phyloP scores from a whole-genome alignment of 1,140 invertebrate genomes.

The Lordiphosa clarofinis region DNA sequence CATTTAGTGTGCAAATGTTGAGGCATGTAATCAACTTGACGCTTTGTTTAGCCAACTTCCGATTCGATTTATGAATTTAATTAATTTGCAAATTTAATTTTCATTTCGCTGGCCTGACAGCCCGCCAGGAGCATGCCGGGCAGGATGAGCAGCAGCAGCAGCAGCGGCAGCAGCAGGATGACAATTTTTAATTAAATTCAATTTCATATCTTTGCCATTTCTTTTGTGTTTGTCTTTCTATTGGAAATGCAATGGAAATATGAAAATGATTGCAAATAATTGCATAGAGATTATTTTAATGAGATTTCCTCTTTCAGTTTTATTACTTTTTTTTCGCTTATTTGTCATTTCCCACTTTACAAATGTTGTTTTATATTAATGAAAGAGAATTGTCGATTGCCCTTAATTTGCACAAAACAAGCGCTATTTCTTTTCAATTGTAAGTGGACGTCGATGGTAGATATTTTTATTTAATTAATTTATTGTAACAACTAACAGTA shows the following conservation, averaged over 20 bases:
- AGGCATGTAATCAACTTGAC: conserved; percentile 25
- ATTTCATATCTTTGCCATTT: conserved; percentile 22
- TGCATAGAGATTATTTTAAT: conserved; percentile 31
- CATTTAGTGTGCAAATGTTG: conserved; percentile 1
- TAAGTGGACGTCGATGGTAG: too few relatives aligned
- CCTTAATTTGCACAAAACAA: too few relatives aligned
- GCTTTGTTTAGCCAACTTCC: conserved; percentile 26
- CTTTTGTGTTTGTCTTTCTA: conserved; percentile 35
- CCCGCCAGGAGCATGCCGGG: conserved; percentile 22
- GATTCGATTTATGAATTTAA: conserved; percentile 30
- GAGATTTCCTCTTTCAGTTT: conserved; percentile 1
- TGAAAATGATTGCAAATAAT: conserved; percentile 58
- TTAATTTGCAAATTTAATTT: conserved; percentile 34
- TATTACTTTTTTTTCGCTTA: not conserved
- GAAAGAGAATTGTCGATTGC: not conserved
- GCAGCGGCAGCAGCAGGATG: conserved; percentile 11
- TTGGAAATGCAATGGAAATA: conserved; percentile 23
- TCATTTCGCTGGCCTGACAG: conserved; percentile 25
- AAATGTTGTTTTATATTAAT: conserved; percentile 4
- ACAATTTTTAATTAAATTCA: conserved; percentile 69
- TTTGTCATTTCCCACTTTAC: conserved; percentile 8
- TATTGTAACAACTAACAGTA: too few relatives aligned
- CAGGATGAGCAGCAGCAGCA: conserved; percentile 9
- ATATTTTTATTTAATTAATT: too few relatives aligned
- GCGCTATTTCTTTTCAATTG: too few relatives aligned